Percentiles rank a stretch among this genome's conserved stretches.
Evolutionary conservation across 2,113 vertebrate genomes (phyloP).

Genomic region (Pseudolaguvia tuberculata): DNA sequence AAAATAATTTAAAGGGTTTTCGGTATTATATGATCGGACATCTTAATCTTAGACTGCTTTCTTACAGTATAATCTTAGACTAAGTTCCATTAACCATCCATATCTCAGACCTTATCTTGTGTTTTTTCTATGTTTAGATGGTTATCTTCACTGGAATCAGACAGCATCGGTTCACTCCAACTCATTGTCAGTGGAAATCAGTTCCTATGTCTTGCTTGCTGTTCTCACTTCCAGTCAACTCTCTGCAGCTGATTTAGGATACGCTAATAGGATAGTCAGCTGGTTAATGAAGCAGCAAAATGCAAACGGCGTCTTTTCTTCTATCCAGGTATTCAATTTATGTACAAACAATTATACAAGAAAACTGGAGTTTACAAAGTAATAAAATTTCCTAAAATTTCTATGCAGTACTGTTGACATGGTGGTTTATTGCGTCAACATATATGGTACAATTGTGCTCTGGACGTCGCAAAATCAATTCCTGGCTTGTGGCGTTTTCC

Average conservation of each 20-base stretch:
- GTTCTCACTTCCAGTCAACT: constrained; percentile 43
- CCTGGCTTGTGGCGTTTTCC: no score
- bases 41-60: no score
- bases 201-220: constrained; percentile 59
- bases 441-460: no score
- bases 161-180: constrained; percentile 27
- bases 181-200: constrained; percentile 62
- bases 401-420: no score
- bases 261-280: constrained; percentile 56
- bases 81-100: no score
- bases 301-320: constrained; percentile 67
- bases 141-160: constrained; percentile 43
- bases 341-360: not conserved
- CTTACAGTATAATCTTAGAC: no score
- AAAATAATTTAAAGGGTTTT: not conserved
- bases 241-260: constrained; percentile 53
- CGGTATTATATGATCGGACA: no score
- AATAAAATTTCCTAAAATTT: no score
- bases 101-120: not conserved
- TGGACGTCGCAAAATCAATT: no score
- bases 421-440: no score
- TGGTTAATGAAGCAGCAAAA: constrained; percentile 71
- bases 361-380: no score
- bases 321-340: constrained; percentile 65
- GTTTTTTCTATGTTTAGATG: constrained; percentile 3